Conservation (phyloP, 2,797 vertebrate species). For the Enteromius thamalakanensis region DNA sequence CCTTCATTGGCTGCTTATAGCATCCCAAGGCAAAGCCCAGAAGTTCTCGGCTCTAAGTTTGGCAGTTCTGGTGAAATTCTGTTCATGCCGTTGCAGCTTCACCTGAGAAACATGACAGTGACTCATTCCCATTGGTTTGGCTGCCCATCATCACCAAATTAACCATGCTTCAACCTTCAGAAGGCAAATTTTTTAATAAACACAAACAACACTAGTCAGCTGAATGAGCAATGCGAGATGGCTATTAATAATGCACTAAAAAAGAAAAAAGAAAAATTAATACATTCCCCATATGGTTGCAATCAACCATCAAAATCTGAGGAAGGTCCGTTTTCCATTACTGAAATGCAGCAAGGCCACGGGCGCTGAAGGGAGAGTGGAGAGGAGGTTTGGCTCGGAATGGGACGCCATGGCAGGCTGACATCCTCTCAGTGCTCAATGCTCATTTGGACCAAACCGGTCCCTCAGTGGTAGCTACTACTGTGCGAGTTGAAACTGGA, state of each 20-base stretch:
- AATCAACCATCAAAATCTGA: slow-evolving; percentile 71
- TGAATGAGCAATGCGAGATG: slow-evolving; percentile 45
- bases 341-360: slow-evolving; percentile 53
- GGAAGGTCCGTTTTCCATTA: slow-evolving; percentile 64
- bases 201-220: slow-evolving; percentile 24
- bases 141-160: neutral
- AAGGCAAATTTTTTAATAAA: slow-evolving; percentile 33
- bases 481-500: slow-evolving; percentile 51
- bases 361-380: slow-evolving; percentile 36
- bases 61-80: slow-evolving; percentile 16
- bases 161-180: slow-evolving; percentile 3
- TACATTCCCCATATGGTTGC: slow-evolving; percentile 66
- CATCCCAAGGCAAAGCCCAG: slow-evolving; percentile 32
- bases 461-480: slow-evolving; percentile 51
- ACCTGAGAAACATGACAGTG: slow-evolving; percentile 22
- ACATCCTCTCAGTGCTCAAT: slow-evolving; percentile 56
- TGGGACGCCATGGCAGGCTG: slow-evolving; percentile 52
- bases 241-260: slow-evolving; percentile 51
- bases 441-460: slow-evolving; percentile 52
- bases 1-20: slow-evolving; percentile 14
- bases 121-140: neutral
- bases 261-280: slow-evolving; percentile 51
- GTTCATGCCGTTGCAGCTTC: neutral
- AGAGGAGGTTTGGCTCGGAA: slow-evolving; percentile 55
- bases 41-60: slow-evolving; percentile 27